Percentiles rank a stretch among this genome's conserved stretches.
phyloP scores from a whole-genome alignment of 2,888 invertebrate species.

The Hemaris fuciformis region DNA sequence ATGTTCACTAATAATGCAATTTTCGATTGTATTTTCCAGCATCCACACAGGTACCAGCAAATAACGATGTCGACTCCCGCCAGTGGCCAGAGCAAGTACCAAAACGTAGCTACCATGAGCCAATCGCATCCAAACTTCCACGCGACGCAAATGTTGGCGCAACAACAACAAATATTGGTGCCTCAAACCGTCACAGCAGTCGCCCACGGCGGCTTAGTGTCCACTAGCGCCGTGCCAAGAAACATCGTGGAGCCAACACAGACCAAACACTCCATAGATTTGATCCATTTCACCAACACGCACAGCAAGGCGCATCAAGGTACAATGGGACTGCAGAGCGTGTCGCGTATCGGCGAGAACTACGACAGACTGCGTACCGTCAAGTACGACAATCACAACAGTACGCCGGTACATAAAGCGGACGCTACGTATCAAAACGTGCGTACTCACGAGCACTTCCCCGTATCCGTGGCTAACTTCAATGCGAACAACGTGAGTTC shows the following conservation, averaged over 20 bases:
- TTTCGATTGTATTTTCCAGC: no score
- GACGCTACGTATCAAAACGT: conserved; percentile 67
- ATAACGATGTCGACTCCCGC: conserved; percentile 71
- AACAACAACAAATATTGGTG: conserved; percentile 35
- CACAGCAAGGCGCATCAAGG: conserved; percentile 48
- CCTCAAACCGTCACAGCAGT: conserved; percentile 25
- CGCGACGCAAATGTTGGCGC: conserved; percentile 29
- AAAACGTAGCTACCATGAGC: conserved; percentile 65
- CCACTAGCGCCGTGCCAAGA: conserved; percentile 42
- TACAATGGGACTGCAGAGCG: conserved; percentile 54
- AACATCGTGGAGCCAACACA: conserved; percentile 58
- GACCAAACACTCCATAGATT: conserved; percentile 60
- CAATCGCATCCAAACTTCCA: conserved; percentile 64
- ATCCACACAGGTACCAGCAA: conserved; percentile 64
- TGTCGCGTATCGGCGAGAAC: conserved; percentile 55
- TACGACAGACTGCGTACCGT: conserved; percentile 53
- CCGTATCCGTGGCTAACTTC: conserved; percentile 51
- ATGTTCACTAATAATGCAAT: no score
- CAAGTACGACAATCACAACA: conserved; percentile 58
- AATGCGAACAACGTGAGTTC: conserved; percentile 77
- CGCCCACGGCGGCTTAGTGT: conserved; percentile 44
- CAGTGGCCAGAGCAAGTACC: conserved; percentile 53
- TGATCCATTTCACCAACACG: conserved; percentile 61
- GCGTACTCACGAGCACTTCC: conserved; percentile 55
- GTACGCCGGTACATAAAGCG: conserved; percentile 52